Percentiles rank a stretch among this genome's conserved stretches.
These are phyloP conservation scores for Oreotragus oreotragus DNA, from an alignment of 2,113 vertebrate species.

Conservation along the genomic window DNA sequence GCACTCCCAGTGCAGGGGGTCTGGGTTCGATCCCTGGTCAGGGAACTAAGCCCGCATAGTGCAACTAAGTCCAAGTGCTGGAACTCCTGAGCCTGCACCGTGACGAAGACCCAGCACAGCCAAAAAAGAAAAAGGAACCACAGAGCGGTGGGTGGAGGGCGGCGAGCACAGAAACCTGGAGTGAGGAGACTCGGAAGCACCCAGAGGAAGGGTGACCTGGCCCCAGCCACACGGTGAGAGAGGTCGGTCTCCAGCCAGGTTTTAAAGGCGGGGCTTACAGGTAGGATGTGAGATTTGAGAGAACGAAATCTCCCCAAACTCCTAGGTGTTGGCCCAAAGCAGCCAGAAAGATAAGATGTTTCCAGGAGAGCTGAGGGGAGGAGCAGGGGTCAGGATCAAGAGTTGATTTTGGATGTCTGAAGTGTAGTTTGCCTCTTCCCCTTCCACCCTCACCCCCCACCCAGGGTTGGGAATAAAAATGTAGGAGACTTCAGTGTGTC, in stretches of 20 bases:
- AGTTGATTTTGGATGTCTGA: neutral
- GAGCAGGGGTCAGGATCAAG: accelerated
- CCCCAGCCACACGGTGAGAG: too few species aligned
- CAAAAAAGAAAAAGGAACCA: neutral
- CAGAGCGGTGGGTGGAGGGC: neutral
- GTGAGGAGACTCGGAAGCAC: neutral
- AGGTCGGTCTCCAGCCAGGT: neutral
- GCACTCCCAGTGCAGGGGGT: neutral
- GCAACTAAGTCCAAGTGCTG: neutral
- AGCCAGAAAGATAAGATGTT: neutral
- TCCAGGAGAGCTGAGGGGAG: neutral
- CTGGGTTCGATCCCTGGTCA: neutral
- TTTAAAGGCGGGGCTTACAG: neutral
- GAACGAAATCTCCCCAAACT: neutral
- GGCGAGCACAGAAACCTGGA: neutral
- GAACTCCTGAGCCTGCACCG: neutral
- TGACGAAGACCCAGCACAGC: neutral
- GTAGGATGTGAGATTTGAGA: neutral
- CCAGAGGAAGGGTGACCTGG: neutral
- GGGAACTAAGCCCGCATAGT: neutral
- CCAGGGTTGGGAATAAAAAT: neutral
- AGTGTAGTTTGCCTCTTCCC: neutral
- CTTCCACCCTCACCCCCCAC: accelerated
- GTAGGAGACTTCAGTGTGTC: neutral
- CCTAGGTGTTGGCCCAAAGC: neutral